These are phyloP conservation scores for Epinotia nisella DNA, from an alignment of 2,888 invertebrate species.

Conservation along the genomic window DNA sequence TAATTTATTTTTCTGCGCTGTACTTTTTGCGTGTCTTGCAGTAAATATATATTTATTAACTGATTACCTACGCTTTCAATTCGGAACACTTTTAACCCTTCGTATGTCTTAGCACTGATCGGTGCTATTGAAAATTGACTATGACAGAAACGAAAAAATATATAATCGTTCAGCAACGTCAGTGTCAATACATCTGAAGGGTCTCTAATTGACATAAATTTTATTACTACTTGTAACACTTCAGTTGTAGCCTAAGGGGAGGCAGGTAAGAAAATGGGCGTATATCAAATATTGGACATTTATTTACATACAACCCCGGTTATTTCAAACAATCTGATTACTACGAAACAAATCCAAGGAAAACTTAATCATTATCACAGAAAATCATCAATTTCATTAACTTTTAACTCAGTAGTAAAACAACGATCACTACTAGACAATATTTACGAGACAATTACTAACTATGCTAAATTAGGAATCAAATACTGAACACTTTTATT, in stretches of 20 bases:
- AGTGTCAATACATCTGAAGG: too few species aligned
- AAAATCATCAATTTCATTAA: slow-evolving; percentile 67
- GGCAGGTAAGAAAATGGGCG: neutral
- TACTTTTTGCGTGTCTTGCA: neutral
- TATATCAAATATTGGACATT: slow-evolving; percentile 67
- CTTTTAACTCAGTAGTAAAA: slow-evolving; percentile 49
- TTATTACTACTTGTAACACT: too few species aligned
- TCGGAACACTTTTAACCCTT: neutral
- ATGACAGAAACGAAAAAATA: too few species aligned
- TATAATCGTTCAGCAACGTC: too few species aligned
- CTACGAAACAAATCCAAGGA: slow-evolving; percentile 61
- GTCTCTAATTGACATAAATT: too few species aligned
- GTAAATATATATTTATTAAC: neutral
- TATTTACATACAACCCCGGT: slow-evolving; percentile 69
- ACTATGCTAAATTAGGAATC: slow-evolving; percentile 58
- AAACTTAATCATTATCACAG: slow-evolving; percentile 78
- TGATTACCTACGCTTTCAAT: neutral
- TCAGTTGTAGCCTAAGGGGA: too few species aligned
- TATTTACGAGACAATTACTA: slow-evolving; percentile 45
- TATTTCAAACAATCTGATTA: slow-evolving; percentile 59
- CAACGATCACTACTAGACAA: slow-evolving; percentile 48
- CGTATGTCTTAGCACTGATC: too few species aligned
- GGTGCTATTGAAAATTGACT: too few species aligned
- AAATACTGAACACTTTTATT: slow-evolving; percentile 70
- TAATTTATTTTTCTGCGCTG: neutral